Evolutionary conservation across 2,113 vertebrate species (phyloP).

Genomic region (Pseudorasbora parva): DNA sequence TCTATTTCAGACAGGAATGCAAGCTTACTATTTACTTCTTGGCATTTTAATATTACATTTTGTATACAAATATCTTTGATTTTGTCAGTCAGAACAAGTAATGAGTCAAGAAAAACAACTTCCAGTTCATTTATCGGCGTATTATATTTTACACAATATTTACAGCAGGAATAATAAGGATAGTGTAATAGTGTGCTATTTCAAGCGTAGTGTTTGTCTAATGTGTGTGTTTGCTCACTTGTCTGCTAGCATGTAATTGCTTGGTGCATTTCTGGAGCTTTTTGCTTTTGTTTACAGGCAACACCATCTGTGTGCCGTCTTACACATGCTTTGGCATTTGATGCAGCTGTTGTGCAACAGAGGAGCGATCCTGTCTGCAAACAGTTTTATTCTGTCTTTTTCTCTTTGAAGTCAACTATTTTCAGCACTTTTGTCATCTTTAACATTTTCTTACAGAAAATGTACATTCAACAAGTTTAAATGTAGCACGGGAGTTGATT

Average conservation of each 20-base stretch:
- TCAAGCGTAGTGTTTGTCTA: neutral
- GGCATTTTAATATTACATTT: neutral
- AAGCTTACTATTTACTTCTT: neutral
- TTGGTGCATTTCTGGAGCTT: neutral
- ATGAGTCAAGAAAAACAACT: no score
- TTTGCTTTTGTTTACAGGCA: slow-evolving; percentile 10
- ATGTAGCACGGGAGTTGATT: no score
- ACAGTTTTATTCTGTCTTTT: neutral
- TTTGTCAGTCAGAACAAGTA: neutral
- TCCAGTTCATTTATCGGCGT: neutral
- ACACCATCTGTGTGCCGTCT: slow-evolving; percentile 23
- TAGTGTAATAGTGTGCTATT: neutral
- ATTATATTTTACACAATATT: neutral
- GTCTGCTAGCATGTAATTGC: slow-evolving; percentile 8
- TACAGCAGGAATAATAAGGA: neutral
- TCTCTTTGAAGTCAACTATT: neutral
- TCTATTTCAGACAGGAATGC: neutral
- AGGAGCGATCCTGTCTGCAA: neutral
- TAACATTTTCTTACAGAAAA: no score
- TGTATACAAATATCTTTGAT: neutral
- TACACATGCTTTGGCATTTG: slow-evolving; percentile 26
- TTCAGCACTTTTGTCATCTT: neutral
- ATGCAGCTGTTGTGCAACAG: slow-evolving; percentile 35
- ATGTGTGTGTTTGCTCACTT: slow-evolving; percentile 16
- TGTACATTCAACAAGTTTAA: no score